Conservation (phyloP, 1,140 invertebrate species). For the Drosophila willistoni region DNA sequence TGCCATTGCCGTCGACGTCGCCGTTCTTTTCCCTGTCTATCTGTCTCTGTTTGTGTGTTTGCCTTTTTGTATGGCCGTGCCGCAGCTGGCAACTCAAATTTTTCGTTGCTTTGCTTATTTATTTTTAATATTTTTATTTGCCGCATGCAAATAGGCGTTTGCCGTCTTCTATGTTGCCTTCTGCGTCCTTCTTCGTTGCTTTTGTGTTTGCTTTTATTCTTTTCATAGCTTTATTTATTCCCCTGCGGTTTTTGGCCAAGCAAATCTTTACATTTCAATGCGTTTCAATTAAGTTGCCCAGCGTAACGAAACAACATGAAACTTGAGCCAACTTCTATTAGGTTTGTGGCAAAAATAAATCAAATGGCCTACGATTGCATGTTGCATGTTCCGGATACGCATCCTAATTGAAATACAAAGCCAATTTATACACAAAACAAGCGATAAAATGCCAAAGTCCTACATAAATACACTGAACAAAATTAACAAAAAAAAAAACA, state of each 20-base stretch:
- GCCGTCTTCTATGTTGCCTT: conserved; percentile 19
- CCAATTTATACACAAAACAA: conserved; percentile 64
- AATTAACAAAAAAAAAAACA: not conserved
- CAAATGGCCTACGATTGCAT: conserved; percentile 39
- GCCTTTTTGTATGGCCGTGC: conserved; percentile 8
- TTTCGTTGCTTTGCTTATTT: conserved; percentile 63
- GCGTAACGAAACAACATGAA: conserved; percentile 33
- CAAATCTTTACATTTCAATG: conserved; percentile 69
- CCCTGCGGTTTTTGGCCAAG: conserved; percentile 38
- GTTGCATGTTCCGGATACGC: conserved; percentile 30
- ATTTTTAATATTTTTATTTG: conserved; percentile 78
- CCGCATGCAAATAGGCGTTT: conserved; percentile 54
- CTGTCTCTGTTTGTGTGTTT: conserved; percentile 26
- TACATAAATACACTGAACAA: conserved; percentile 16
- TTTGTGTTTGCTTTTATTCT: conserved; percentile 29
- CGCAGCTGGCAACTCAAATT: conserved; percentile 48
- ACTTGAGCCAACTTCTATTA: conserved; percentile 12
- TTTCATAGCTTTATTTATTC: conserved; percentile 60
- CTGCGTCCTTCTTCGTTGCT: not conserved
- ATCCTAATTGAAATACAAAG: conserved; percentile 76
- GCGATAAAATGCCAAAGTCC: conserved; percentile 58
- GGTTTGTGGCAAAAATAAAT: conserved; percentile 41
- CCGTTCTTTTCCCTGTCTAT: not conserved
- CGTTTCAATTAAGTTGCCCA: conserved; percentile 65
- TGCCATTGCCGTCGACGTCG: not conserved